These are phyloP conservation scores for Agrotis puta DNA, from an alignment of 2,888 invertebrate genomes.

Conservation along the genomic window DNA sequence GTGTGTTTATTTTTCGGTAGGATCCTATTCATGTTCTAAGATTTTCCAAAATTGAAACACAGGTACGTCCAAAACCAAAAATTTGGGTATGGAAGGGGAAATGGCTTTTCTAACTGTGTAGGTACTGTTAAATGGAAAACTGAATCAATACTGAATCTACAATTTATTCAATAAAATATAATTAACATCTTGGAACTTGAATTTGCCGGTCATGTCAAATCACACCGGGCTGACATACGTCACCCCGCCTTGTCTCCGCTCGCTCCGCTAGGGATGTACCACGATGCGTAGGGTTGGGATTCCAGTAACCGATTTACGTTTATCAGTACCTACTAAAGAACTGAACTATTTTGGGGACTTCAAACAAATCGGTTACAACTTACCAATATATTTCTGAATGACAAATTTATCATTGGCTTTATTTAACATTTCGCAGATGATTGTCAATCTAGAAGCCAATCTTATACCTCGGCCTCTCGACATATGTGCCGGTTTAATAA, in stretches of 20 bases:
- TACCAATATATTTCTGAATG: slow-evolving; percentile 97
- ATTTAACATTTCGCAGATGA: slow-evolving; percentile 92
- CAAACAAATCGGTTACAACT: slow-evolving; percentile 47
- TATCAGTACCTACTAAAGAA: not conserved
- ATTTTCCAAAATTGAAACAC: not conserved
- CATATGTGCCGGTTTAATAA: slow-evolving; percentile 96
- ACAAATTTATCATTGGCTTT: slow-evolving; percentile 93
- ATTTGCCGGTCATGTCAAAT: too few relatives aligned
- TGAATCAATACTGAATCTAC: too few relatives aligned
- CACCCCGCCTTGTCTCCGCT: too few relatives aligned
- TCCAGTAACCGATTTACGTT: too few relatives aligned
- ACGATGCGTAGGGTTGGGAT: too few relatives aligned
- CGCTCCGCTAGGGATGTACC: too few relatives aligned
- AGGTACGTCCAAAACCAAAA: not conserved
- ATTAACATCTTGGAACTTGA: too few relatives aligned
- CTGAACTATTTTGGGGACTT: not conserved
- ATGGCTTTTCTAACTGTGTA: not conserved
- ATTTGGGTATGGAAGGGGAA: not conserved
- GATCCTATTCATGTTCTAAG: not conserved
- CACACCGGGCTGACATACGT: too few relatives aligned
- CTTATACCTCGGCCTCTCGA: slow-evolving; percentile 96
- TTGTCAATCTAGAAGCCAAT: slow-evolving; percentile 94
- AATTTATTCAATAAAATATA: too few relatives aligned
- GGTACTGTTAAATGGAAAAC: too few relatives aligned
- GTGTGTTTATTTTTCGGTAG: not conserved